Evolutionary conservation across 64 coral and sea anemone species (phyloP), one percentile per base, ranked within the genome.

Genomic region (Montipora sp.): DNA sequence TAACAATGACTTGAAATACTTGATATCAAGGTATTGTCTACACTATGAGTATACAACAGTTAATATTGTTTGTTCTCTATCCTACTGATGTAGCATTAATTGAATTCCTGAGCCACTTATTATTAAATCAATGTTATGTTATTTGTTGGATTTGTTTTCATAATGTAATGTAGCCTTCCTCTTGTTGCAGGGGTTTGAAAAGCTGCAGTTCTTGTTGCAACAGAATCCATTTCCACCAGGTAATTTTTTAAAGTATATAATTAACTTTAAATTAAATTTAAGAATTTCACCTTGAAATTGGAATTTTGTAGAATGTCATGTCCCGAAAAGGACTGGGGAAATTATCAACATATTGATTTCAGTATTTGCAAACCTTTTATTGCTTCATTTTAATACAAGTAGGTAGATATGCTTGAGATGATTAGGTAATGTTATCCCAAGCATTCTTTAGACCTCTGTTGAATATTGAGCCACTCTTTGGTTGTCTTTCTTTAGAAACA

Each of bases 161-260:
- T 14, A 15, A 12, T 23, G 5, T 71, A 71, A 71, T 5, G 4
- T 21, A 71, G 1, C 68, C 68, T 71, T 71, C 5, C 20, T 51
- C 5, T 3, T 58, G 12, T 92, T 89, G 48, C 15, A 96, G 95
- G 95, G 95, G 65, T 96, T 96, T 90, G 95, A 93, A 44, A 96
- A 96, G 75, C 88, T 96, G 14, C 95, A 96, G 80, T 96, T 96
- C 79, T 51, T 96, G 75, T 80, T 96, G 67, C 95, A 96, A 79
- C 95, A 96, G 81, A 96, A 96, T 87, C 95, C 95, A 90, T 96
- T 96, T 36, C 95, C 95, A 21, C 95, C 91, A 93, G 94, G 94
- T 57, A 57, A 8, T 57, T 57, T 57, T 57, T 57, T 57, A 36
- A 36, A 36, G 36, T 36, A 36, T 36, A 2, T 36, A 36, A 36